Conservation (phyloP, 1,140 invertebrate genomes). For the Trachymyrmex cornetzi region DNA sequence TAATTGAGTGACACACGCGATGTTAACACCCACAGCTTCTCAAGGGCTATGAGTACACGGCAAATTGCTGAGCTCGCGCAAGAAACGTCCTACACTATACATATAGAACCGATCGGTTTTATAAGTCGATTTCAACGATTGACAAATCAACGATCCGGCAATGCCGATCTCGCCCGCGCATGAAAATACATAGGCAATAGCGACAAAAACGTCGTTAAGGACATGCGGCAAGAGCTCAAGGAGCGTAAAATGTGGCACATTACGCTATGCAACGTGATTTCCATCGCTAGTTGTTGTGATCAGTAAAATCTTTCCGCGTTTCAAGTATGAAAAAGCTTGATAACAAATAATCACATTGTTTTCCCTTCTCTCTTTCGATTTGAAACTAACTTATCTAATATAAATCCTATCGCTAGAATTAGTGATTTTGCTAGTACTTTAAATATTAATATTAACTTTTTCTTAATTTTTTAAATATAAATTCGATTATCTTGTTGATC, state of each 20-base stretch:
- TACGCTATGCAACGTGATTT: slow-evolving; percentile 44
- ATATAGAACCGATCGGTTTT: slow-evolving; percentile 30
- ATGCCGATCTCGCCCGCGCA: slow-evolving; percentile 55
- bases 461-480: neutral
- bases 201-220: slow-evolving; percentile 50
- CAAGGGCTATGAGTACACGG: slow-evolving; percentile 28
- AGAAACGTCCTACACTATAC: slow-evolving; percentile 49
- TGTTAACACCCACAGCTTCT: slow-evolving; percentile 1
- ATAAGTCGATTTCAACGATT: slow-evolving; percentile 11
- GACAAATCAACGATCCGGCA: slow-evolving; percentile 57
- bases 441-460: neutral
- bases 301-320: slow-evolving; percentile 15
- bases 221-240: slow-evolving; percentile 57
- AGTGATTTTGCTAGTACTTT: neutral
- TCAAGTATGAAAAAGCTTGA: neutral
- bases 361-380: neutral
- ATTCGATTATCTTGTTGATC: neutral
- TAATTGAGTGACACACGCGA: slow-evolving; percentile 9
- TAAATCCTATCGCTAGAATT: neutral
- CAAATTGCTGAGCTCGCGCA: slow-evolving; percentile 32
- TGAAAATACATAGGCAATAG: slow-evolving; percentile 39
- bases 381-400: neutral
- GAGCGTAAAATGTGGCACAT: slow-evolving; percentile 65
- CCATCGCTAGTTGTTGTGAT: neutral
- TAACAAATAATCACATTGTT: slow-evolving; percentile 1